These are phyloP conservation scores for Pipistrellus nathusii DNA, from an alignment of 2,797 vertebrate species.

Conservation along the genomic window DNA sequence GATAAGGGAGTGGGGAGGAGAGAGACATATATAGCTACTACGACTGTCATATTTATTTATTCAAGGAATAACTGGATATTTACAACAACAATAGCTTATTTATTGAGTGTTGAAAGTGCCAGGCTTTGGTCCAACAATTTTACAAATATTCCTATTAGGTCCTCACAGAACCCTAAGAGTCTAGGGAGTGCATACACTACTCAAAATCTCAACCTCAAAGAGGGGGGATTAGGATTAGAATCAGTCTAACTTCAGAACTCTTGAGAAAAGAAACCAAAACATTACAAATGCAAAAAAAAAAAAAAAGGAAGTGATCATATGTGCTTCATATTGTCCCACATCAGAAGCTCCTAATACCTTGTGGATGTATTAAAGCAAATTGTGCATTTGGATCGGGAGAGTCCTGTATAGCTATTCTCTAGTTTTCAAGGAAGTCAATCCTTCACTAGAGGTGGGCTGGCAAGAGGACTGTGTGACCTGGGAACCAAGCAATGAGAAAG, in stretches of 20 bases:
- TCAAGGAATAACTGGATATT: background rate
- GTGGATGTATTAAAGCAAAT: background rate
- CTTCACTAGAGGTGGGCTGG: background rate
- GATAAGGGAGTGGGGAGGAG: background rate
- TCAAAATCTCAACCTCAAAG: background rate
- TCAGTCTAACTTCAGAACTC: background rate
- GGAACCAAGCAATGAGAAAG: background rate
- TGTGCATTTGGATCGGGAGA: background rate
- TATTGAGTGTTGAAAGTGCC: background rate
- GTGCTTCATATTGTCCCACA: background rate
- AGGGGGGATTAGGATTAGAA: background rate
- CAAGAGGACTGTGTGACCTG: background rate
- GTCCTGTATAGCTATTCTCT: rapidly evolving
- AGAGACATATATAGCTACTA: background rate
- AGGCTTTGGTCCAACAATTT: background rate
- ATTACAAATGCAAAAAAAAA: background rate
- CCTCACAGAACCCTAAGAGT: background rate
- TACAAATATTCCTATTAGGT: background rate
- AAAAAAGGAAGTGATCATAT: background rate
- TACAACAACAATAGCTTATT: background rate
- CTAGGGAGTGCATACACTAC: background rate
- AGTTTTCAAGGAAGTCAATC: background rate
- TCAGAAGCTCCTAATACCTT: background rate
- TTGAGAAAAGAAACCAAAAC: background rate
- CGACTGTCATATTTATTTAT: background rate